Conservation (phyloP, 2,113 vertebrate genomes). For the Pangasianodon gigas region DNA sequence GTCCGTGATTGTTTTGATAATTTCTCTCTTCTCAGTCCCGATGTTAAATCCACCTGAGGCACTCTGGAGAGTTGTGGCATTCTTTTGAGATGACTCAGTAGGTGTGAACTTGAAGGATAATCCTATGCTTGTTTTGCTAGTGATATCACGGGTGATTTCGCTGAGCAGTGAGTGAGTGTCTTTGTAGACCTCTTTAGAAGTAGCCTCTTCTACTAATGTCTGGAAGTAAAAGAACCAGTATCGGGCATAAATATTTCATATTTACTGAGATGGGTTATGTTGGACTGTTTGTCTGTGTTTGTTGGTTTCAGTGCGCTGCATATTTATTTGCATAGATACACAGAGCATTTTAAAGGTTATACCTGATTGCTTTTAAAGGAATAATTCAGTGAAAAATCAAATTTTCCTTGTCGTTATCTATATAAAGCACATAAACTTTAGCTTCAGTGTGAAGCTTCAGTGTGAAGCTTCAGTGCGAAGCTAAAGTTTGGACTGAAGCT, state of each 20-base stretch:
- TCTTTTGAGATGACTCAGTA: slow-evolving; percentile 43
- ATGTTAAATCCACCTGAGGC: fast-evolving
- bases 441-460: not conserved
- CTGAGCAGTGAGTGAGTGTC: slow-evolving; percentile 67
- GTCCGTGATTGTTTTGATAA: slow-evolving; percentile 59
- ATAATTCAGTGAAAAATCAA: not conserved
- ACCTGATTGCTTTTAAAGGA: not conserved
- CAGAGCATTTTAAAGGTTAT: not conserved
- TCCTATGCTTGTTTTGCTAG: slow-evolving; percentile 10
- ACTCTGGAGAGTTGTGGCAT: not conserved
- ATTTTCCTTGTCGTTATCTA: not conserved
- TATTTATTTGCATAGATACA: not conserved
- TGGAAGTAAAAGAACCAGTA: slow-evolving; percentile 58
- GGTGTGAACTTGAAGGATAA: slow-evolving; percentile 75
- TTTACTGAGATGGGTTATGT: not conserved
- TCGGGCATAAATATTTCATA: not conserved
- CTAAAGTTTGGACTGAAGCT: no score
- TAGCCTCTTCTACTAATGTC: slow-evolving; percentile 79
- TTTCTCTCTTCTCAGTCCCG: slow-evolving; percentile 30
- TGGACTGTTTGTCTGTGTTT: not conserved
- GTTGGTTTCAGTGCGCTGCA: not conserved
- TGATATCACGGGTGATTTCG: slow-evolving; percentile 65
- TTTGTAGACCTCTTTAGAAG: slow-evolving; percentile 76
- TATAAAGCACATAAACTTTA: not conserved
- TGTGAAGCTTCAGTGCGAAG: no score